These are phyloP conservation scores for Rhagophthalmus giganteus DNA, from an alignment of 2,888 invertebrate genomes.

Conservation along the genomic window DNA sequence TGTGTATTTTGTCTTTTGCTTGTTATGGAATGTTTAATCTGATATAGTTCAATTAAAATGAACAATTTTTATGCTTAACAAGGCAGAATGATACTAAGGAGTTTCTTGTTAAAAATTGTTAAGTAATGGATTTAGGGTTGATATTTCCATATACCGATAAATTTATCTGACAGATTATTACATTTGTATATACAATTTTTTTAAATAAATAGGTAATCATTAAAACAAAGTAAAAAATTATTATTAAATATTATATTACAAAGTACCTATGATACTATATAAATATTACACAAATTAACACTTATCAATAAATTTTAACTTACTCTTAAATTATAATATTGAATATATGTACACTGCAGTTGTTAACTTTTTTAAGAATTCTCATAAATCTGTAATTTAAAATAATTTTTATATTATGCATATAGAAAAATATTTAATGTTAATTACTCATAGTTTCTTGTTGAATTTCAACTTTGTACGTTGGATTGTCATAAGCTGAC, in stretches of 20 bases:
- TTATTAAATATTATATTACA: constrained; percentile 37
- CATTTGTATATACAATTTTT: no score
- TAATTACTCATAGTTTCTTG: constrained; percentile 86
- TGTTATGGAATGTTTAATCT: no score
- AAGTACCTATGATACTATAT: constrained; percentile 37
- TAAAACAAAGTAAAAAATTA: constrained; percentile 8
- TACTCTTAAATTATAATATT: constrained; percentile 12
- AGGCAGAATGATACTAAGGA: no score
- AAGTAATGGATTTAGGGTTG: no score
- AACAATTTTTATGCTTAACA: no score
- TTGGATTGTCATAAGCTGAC: constrained; percentile 91
- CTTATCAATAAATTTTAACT: constrained; percentile 13
- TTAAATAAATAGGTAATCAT: constrained; percentile 1
- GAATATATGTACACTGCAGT: constrained; percentile 29
- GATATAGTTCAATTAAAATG: no score
- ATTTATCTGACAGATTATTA: no score
- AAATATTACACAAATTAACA: constrained; percentile 29
- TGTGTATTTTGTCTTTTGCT: no score
- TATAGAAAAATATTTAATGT: neutral
- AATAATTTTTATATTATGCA: neutral
- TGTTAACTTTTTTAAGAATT: constrained; percentile 10
- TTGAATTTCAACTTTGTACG: constrained; percentile 91
- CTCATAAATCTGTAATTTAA: constrained; percentile 28
- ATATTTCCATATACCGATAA: no score
- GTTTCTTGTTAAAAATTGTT: no score